A percentile compares a stretch with the other conserved stretches of the same genome.
These are phyloP conservation scores for Chelonus formosanus DNA, from an alignment of 2,888 invertebrate genomes.

Conservation along the genomic window DNA sequence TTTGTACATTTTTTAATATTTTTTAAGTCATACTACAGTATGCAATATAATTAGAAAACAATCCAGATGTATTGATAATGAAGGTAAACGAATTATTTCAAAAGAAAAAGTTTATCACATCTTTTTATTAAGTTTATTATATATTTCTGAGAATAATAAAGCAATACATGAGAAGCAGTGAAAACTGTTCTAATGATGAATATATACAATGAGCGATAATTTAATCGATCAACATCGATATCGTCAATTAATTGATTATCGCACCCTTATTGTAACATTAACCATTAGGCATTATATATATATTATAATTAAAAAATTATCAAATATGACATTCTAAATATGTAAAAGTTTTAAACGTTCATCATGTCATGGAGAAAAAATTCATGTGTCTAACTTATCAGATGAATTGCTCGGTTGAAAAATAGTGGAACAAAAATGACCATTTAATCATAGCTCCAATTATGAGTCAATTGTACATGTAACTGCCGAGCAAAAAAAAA, in stretches of 20 bases:
- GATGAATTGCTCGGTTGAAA: constrained; percentile 23
- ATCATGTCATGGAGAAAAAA: not conserved
- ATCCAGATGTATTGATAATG: too few species aligned
- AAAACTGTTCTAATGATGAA: too few species aligned
- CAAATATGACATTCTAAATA: constrained; percentile 10
- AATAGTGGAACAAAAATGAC: constrained; percentile 26
- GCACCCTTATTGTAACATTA: constrained; percentile 22
- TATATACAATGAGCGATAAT: not conserved
- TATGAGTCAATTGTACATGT: constrained; percentile 29
- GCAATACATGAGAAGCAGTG: too few species aligned
- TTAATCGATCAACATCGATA: constrained; percentile 11
- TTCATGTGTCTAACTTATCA: constrained; percentile 5
- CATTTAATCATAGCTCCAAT: constrained; percentile 27
- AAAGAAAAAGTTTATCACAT: too few species aligned
- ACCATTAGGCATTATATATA: not conserved
- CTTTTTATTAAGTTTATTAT: too few species aligned
- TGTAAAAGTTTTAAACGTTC: constrained; percentile 4
- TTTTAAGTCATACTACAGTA: too few species aligned
- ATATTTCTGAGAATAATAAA: too few species aligned
- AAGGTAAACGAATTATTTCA: too few species aligned
- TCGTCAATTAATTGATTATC: constrained; percentile 33
- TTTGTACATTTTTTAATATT: too few species aligned
- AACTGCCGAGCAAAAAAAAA: constrained; percentile 19
- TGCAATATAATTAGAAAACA: too few species aligned
- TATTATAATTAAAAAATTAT: constrained; percentile 11